Base-by-base conservation (phyloP, 2,797 vertebrate species). In the Bucorvus abyssinicus region DNA sequence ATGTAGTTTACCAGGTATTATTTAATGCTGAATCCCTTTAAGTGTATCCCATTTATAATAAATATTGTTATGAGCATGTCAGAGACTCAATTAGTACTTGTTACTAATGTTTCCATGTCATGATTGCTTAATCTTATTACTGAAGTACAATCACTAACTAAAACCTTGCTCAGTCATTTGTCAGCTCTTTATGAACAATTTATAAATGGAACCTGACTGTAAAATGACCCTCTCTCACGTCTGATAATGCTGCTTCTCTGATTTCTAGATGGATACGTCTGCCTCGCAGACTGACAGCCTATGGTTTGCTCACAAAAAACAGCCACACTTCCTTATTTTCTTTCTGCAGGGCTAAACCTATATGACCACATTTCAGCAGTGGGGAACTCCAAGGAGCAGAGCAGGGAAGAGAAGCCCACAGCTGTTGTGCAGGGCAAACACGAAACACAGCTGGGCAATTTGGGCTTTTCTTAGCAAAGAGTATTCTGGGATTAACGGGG, bases 71-170 rank as follows among this genome's bases (percentile, higher is more conserved):
- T 24, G 7, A 94, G 55, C 4, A 4, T 32, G 38, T 81, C 67
- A 89, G 50, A 86, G 36, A 86, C 84, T 73, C 77, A 88, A 63
- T 94, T 95, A 93, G 29, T 70, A 79, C 90, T 94, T 93, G 50
- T 82, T 96, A 61, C 47, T 76, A 81, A 75, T 59, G 44, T 52
- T 93, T 75, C 70, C 55, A 73, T 67, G 90, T 73, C 63, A 76
- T 63, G 73, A 87, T 82, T 88, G 16, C 56, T 84, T 92, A 88
- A 94, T 93, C 57, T 88, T 76, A 79, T 90, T 87, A 90, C 6
- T 26, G 44, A 95, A 92, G 44, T 49, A 65, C 59, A 91, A 80
- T 57, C 68, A 77, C 57, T 77, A 90, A 84, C 56, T 90, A 90
- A 95, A 94, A 80, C n/a, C 44, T 82, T 74, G 32, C 13, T 61